A percentile compares a stretch with the other conserved stretches of the same genome.
Conservation (phyloP, 2,113 vertebrate genomes). For the Sebastes fasciatus region DNA sequence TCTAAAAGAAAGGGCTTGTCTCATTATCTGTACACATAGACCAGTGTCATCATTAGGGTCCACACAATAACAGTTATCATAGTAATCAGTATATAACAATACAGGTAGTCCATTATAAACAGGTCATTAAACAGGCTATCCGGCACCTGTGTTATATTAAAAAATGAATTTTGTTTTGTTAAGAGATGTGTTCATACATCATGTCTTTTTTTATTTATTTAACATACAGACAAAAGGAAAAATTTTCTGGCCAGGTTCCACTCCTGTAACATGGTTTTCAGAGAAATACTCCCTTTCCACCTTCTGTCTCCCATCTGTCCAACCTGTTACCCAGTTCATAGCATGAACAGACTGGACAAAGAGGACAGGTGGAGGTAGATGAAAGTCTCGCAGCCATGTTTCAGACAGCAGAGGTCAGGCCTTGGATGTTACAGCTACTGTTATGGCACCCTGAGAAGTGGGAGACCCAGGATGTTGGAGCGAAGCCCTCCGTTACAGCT, state of each 20-base stretch:
- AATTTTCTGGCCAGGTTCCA: constrained; percentile 51
- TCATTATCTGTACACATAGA: constrained; percentile 74
- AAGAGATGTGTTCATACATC: constrained; percentile 66
- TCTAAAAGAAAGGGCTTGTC: constrained; percentile 63
- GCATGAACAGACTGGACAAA: constrained; percentile 22
- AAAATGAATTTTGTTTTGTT: constrained; percentile 62
- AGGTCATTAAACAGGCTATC: constrained; percentile 80
- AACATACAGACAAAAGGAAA: constrained; percentile 77
- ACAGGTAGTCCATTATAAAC: constrained; percentile 76
- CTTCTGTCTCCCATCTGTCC: constrained; percentile 21
- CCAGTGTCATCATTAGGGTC: constrained; percentile 71
- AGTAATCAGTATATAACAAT: constrained; percentile 72
- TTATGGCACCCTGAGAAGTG: constrained; percentile 81
- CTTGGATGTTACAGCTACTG: constrained; percentile 70
- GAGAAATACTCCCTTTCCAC: constrained; percentile 29
- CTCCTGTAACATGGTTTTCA: constrained; percentile 60
- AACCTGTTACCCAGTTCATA: neutral
- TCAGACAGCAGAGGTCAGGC: constrained; percentile 65
- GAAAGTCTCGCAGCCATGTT: constrained; percentile 51
- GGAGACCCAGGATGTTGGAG: constrained; percentile 76
- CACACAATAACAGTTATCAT: constrained; percentile 72
- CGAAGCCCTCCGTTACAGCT: constrained; percentile 46
- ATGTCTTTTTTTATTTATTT: constrained; percentile 63
- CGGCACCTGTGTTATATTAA: constrained; percentile 77
- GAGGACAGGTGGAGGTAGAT: constrained; percentile 35